Conservation (phyloP, 2,113 vertebrate species). For the Pogona vitticeps region DNA sequence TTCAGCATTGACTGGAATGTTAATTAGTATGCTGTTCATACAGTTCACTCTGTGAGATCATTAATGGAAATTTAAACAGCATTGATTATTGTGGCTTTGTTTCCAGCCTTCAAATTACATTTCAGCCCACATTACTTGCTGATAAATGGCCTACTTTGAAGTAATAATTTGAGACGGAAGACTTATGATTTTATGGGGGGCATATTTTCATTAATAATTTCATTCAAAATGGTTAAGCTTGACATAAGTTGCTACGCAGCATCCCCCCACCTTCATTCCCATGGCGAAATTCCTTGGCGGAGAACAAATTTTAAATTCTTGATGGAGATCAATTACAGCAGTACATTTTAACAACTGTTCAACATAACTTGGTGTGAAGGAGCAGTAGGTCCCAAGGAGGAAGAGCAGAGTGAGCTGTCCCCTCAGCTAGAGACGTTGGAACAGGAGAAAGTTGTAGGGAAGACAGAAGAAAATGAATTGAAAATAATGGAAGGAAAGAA, state of each 20-base stretch:
- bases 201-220: constrained; percentile 13
- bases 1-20: background rate
- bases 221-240: background rate
- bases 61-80: constrained; percentile 36
- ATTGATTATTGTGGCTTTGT: background rate
- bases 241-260: background rate
- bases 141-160: background rate
- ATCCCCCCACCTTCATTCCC: background rate
- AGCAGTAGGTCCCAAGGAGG: no score
- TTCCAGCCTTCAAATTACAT: background rate
- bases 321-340: no score
- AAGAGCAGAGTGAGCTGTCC: no score
- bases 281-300: no score
- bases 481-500: no score
- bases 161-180: background rate
- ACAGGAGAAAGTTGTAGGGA: no score
- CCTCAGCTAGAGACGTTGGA: no score
- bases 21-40: constrained; percentile 4
- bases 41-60: background rate
- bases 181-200: background rate
- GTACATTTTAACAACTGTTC: no score
- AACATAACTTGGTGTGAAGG: no score
- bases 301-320: no score
- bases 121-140: background rate
- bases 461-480: no score